These are phyloP conservation scores for Papilio machaon DNA, from an alignment of 1,140 invertebrate genomes.

Conservation along the genomic window DNA sequence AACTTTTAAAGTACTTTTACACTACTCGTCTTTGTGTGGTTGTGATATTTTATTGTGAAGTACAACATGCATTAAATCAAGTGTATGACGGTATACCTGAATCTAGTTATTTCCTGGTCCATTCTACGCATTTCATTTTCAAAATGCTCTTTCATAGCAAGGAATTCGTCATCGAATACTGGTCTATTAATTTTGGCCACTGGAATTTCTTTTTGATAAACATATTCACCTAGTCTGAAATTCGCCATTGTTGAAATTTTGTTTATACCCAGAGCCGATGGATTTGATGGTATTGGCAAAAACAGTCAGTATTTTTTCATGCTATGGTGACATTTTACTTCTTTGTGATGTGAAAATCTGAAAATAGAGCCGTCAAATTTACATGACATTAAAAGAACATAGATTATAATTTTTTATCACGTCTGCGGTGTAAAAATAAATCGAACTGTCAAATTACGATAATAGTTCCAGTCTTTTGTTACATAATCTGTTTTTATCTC, in stretches of 20 bases:
- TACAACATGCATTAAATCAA: background rate
- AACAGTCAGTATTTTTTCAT: constrained; percentile 1
- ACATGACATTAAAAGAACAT: background rate
- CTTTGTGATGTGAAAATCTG: background rate
- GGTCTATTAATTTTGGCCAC: constrained; percentile 52
- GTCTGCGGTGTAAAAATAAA: background rate
- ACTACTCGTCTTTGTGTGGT: background rate
- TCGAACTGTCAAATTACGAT: background rate
- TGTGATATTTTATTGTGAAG: background rate
- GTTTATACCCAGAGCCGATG: constrained; percentile 15
- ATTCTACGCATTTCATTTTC: constrained; percentile 55
- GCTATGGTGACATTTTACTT: constrained; percentile 9
- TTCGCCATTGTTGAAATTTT: constrained; percentile 31
- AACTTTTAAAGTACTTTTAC: too few species aligned
- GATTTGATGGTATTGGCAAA: constrained; percentile 8
- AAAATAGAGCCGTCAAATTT: background rate
- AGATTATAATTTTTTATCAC: background rate
- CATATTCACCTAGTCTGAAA: constrained; percentile 35
- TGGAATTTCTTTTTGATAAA: constrained; percentile 50
- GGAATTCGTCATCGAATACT: constrained; percentile 51
- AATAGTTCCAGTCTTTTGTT: too few species aligned
- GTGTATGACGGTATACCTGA: constrained; percentile 48
- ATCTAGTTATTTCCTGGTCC: constrained; percentile 56
- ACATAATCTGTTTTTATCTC: background rate
- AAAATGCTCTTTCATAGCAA: constrained; percentile 55